Conservation (phyloP, 2,113 vertebrate genomes). For the Castor canadensis region DNA sequence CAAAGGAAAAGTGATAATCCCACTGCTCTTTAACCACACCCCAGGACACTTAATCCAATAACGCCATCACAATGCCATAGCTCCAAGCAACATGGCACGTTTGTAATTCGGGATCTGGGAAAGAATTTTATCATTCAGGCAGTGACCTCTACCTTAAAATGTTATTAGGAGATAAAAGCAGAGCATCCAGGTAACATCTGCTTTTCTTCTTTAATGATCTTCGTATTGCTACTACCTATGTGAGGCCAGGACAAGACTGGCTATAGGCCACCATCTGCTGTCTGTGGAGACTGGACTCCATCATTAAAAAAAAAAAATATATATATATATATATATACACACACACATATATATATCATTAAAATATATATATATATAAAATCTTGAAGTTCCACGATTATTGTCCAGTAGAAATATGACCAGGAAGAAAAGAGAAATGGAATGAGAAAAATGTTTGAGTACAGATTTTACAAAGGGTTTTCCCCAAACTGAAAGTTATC, state of each 20-base stretch:
- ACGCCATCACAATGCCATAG: slow-evolving; percentile 82
- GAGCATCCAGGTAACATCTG: slow-evolving; percentile 74
- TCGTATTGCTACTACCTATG: background rate
- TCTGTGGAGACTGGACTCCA: background rate
- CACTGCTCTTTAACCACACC: slow-evolving; percentile 82
- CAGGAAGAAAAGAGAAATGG: slow-evolving; percentile 13
- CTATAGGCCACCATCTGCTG: background rate
- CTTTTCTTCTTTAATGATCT: slow-evolving; percentile 75
- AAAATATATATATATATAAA: too few species aligned
- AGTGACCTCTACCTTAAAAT: slow-evolving; percentile 76
- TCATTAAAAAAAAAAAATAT: background rate
- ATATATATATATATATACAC: too few species aligned
- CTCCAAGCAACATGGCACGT: slow-evolving; percentile 86
- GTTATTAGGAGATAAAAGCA: slow-evolving; percentile 77
- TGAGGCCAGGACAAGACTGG: background rate
- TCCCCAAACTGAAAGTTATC: background rate
- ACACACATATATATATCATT: too few species aligned
- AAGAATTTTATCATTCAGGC: slow-evolving; percentile 81
- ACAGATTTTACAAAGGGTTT: background rate
- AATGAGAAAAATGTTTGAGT: background rate
- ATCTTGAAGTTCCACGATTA: background rate
- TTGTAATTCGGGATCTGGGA: slow-evolving; percentile 83
- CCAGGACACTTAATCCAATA: slow-evolving; percentile 86
- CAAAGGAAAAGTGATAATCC: slow-evolving; percentile 86
- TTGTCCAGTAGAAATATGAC: slow-evolving; percentile 26